phyloP scores from a whole-genome alignment of 2,888 invertebrate species.

The Caenorhabditis uteleia region DNA sequence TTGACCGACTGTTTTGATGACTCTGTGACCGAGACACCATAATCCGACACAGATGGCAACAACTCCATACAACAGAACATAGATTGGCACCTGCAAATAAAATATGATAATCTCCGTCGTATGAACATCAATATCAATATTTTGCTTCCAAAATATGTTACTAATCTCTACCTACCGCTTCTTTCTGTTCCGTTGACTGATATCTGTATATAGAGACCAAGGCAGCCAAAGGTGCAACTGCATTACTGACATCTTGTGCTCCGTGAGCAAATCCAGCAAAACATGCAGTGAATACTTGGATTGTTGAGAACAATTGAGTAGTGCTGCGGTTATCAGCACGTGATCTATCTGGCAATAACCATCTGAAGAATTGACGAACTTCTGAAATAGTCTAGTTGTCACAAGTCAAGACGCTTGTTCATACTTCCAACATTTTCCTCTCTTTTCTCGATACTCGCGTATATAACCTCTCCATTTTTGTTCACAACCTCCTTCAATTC shows the following conservation, averaged over 20 bases:
- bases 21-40: conserved; percentile 93
- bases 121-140: not conserved
- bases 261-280: conserved; percentile 97
- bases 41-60: conserved; percentile 91
- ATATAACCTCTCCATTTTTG: not conserved
- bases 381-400: conserved; percentile 5
- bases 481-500: conserved; percentile 16
- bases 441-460: not conserved
- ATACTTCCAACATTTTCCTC: not conserved
- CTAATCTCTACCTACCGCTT: conserved; percentile 19
- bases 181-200: conserved; percentile 78
- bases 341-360: conserved; percentile 52
- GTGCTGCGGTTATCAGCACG: conserved; percentile 49
- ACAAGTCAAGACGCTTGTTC: not conserved
- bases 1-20: conserved; percentile 94
- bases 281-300: conserved; percentile 93
- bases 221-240: conserved; percentile 93
- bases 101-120: not conserved
- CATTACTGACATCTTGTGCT: conserved; percentile 96
- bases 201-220: conserved; percentile 88
- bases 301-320: conserved; percentile 81
- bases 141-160: conserved; percentile 74
- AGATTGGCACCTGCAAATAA: conserved; percentile 72
- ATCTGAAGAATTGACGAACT: conserved; percentile 34
- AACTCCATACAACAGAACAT: conserved; percentile 90